Evolutionary conservation across 2,888 invertebrate species (phyloP).

Genomic region (Maniola hyperantus): DNA sequence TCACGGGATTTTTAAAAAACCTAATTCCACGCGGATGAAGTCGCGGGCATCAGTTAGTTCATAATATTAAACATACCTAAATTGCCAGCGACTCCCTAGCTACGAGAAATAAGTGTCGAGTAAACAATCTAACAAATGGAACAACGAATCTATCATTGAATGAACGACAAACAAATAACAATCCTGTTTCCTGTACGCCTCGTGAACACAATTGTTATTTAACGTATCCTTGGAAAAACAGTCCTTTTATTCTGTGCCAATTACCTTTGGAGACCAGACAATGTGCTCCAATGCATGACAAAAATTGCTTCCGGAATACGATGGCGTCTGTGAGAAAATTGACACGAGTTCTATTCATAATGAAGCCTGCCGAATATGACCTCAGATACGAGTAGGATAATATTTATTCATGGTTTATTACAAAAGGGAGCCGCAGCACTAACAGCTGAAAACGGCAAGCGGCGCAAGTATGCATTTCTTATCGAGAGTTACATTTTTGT

Average conservation of each 20-base stretch:
- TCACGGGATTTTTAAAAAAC: too few species aligned
- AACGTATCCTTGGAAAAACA: conserved; percentile 10
- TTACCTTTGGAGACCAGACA: conserved; percentile 1
- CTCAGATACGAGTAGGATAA: too few species aligned
- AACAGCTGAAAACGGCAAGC: too few species aligned
- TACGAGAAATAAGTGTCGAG: background rate
- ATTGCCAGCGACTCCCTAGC: background rate
- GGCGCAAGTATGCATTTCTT: too few species aligned
- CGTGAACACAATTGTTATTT: conserved; percentile 3
- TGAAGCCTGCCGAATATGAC: too few species aligned
- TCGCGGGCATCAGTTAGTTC: too few species aligned
- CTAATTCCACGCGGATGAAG: too few species aligned
- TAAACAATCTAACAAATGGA: conserved; percentile 25
- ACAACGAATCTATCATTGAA: conserved; percentile 34
- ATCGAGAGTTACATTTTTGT: too few species aligned
- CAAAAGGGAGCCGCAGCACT: too few species aligned
- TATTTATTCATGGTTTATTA: too few species aligned
- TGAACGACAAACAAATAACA: conserved; percentile 31
- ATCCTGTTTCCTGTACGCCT: conserved; percentile 14
- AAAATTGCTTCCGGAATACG: background rate
- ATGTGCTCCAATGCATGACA: background rate
- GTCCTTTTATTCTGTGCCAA: conserved; percentile 6
- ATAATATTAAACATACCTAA: too few species aligned
- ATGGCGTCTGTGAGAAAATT: background rate
- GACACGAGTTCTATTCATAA: background rate